Evolutionary conservation across 1,140 invertebrate species (phyloP), one percentile per base, ranked within the genome.

Genomic region (Hyphantria cunea): DNA sequence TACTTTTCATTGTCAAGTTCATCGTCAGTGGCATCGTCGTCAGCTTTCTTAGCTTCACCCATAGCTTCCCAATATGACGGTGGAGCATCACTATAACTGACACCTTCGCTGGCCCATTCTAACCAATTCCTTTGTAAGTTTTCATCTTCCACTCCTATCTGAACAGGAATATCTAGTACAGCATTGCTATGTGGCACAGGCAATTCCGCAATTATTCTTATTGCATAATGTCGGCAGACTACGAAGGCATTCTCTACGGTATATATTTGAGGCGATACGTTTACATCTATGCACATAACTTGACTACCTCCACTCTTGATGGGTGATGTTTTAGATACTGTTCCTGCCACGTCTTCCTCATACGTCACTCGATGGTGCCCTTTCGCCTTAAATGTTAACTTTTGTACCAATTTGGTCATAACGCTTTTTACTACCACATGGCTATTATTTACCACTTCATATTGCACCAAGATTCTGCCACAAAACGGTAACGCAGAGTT

Each of bases 401-500:
- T 50, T 64, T 75, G 67, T 3, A 75, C 37, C 4, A 80, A 14
- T 47, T 77, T 80, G 3, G 64, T 65, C 25, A 70, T 59, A 14
- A 78, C 61, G 10, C 52, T 61, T 42, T 66, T 76, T 12, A 80
- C 55, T 9, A 53, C 64, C 9, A 74, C 15, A 45, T 72, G 62
- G 0, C 66, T 76, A 45, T 73, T 52, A 54, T 80, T 80, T 1
- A 9, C 7, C 0, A 80, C 61, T 68, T 74, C 74, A 37, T 74
- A 78, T 11, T 72, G 50, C 0, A 80, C 41, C 9, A 63, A 37
- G 4, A 78, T 54, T 32, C 61, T 68, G 6, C 71, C 74, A 12
- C 74, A 76, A 3, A 67, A 63, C 11, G 39, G 15, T 44, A 78
- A 45, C 0, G 75, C 68, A 6, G 70, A 76, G 14, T 67, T 75